Percentiles rank a stretch among this genome's conserved stretches.
Conservation (phyloP, 1,140 invertebrate genomes). For the Agraylea sexmaculata region DNA sequence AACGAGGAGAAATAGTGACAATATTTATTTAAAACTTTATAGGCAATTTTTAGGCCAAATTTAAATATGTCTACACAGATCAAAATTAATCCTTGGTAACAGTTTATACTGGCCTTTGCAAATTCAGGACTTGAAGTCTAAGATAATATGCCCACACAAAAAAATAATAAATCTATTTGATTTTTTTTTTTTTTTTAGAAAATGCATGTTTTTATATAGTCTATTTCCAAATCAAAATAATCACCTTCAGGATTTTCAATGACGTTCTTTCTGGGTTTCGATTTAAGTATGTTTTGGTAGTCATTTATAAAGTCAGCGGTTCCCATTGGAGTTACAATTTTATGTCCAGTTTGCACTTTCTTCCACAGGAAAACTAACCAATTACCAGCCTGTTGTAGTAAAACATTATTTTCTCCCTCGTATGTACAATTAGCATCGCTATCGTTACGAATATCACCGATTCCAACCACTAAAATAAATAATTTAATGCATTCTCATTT, state of each 20-base stretch:
- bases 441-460: slow-evolving; percentile 64
- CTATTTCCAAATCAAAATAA: slow-evolving; percentile 17
- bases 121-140: no score
- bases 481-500: neutral
- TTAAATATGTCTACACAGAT: no score
- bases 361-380: slow-evolving; percentile 51
- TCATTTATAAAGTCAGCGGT: slow-evolving; percentile 49
- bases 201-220: no score
- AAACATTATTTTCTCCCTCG: slow-evolving; percentile 81
- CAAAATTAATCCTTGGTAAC: no score
- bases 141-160: no score
- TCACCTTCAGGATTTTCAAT: slow-evolving; percentile 46
- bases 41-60: no score
- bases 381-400: slow-evolving; percentile 76
- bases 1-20: no score
- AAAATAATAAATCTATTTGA: no score
- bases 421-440: slow-evolving; percentile 82
- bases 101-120: no score
- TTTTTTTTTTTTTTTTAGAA: no score
- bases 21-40: no score
- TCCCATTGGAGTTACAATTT: slow-evolving; percentile 46
- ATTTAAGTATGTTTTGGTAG: slow-evolving; percentile 32
- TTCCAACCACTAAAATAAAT: slow-evolving; percentile 44
- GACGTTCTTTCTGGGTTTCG: slow-evolving; percentile 32
- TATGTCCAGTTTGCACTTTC: slow-evolving; percentile 30